Evolutionary conservation across 2,797 vertebrate genomes (phyloP).

Genomic region (Hydrolagus colliei): DNA sequence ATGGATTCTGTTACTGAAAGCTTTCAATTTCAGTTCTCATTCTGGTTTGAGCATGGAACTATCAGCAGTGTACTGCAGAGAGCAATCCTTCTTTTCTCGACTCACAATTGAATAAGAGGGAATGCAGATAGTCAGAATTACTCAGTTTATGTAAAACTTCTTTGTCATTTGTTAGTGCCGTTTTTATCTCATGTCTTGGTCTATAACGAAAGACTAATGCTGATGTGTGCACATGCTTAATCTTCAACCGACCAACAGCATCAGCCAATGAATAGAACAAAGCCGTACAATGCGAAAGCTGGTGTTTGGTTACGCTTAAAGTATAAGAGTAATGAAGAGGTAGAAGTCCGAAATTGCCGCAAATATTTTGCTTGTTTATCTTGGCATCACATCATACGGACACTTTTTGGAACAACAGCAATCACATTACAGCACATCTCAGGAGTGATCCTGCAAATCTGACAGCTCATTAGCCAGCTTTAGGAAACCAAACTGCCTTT

Average conservation of each 20-base stretch:
- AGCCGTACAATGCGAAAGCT: not conserved
- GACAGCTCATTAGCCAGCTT: not conserved
- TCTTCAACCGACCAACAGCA: not conserved
- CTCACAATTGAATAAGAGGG: not conserved
- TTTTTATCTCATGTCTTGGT: not conserved
- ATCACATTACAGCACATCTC: not conserved
- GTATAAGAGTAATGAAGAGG: not conserved
- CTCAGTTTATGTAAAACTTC: not conserved
- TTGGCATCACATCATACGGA: not conserved
- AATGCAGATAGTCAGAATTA: not conserved
- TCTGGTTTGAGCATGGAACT: not conserved
- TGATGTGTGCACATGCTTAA: no score
- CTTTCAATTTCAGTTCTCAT: no score
- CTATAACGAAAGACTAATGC: not conserved
- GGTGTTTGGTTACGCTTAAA: slow-evolving; percentile 11
- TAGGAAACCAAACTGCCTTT: slow-evolving; percentile 11
- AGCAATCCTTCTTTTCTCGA: not conserved
- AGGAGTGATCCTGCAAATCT: not conserved
- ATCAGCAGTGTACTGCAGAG: not conserved
- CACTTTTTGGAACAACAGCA: not conserved
- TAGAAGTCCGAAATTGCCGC: not conserved
- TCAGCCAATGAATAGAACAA: not conserved
- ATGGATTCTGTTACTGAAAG: no score
- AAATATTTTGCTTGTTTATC: not conserved
- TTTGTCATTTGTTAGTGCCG: no score